A percentile compares a stretch with the other conserved stretches of the same genome.
Conservation (phyloP, 2,113 vertebrate species). For the Ophiodon elongatus region DNA sequence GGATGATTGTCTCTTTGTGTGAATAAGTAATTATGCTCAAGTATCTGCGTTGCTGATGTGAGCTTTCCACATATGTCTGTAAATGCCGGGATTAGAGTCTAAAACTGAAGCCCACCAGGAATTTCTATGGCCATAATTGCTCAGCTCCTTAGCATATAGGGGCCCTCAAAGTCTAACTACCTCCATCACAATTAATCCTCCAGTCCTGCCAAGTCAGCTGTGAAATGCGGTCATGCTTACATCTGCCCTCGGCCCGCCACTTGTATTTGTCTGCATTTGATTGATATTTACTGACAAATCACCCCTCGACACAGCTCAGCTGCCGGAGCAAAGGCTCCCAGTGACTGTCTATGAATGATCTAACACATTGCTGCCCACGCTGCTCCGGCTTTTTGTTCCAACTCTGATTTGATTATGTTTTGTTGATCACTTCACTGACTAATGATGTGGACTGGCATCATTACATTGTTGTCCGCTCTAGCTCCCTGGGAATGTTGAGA, state of each 20-base stretch:
- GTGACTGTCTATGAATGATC: conserved; percentile 21
- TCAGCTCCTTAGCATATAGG: conserved; percentile 7
- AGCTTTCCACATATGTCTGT: conserved; percentile 10
- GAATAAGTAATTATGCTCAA: not conserved
- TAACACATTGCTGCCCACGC: conserved; percentile 39
- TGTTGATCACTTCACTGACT: conserved; percentile 71
- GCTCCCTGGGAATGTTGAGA: conserved; percentile 51
- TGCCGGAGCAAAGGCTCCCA: conserved; percentile 27
- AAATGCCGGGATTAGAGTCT: conserved; percentile 18
- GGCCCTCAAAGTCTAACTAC: conserved; percentile 47
- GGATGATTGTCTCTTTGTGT: conserved; percentile 16
- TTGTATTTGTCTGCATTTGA: conserved; percentile 62
- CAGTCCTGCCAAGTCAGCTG: conserved; percentile 67
- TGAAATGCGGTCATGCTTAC: conserved; percentile 71
- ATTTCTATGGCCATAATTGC: conserved; percentile 34
- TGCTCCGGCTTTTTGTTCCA: conserved; percentile 46
- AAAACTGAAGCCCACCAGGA: conserved; percentile 28
- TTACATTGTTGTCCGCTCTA: conserved; percentile 57
- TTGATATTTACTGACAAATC: conserved; percentile 72
- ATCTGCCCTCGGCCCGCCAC: conserved; percentile 39
- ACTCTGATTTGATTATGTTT: conserved; percentile 61
- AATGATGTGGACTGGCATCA: conserved; percentile 66
- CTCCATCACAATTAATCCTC: conserved; percentile 68
- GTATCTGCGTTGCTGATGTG: not conserved
- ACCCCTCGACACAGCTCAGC: conserved; percentile 19